Percentiles rank a stretch among this genome's conserved stretches.
These are phyloP conservation scores for Thalassaphorura encarpata DNA, from an alignment of 1,140 invertebrate genomes.

Conservation along the genomic window DNA sequence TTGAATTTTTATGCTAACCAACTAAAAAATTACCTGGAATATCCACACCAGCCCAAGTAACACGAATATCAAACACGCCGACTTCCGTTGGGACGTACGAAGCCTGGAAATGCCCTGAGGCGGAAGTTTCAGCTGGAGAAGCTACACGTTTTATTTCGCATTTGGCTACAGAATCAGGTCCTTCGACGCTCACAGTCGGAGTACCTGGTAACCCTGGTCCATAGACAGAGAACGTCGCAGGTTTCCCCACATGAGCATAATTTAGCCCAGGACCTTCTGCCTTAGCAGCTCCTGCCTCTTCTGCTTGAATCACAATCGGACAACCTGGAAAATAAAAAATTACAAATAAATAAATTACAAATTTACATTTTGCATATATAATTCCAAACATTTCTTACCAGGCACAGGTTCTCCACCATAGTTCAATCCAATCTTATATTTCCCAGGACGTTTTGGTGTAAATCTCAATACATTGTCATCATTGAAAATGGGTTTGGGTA, in stretches of 20 bases:
- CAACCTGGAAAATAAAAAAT: too few relatives aligned
- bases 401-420: constrained; percentile 66
- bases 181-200: constrained; percentile 49
- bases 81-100: constrained; percentile 59
- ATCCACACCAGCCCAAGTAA: constrained; percentile 59
- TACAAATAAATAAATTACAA: too few relatives aligned
- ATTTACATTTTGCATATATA: too few relatives aligned
- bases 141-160: constrained; percentile 40
- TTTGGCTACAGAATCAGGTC: constrained; percentile 56
- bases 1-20: too few relatives aligned
- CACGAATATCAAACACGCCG: constrained; percentile 58
- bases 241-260: constrained; percentile 36
- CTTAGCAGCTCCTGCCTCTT: constrained; percentile 49
- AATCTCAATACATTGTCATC: constrained; percentile 56
- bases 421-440: constrained; percentile 76
- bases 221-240: constrained; percentile 38
- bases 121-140: constrained; percentile 40
- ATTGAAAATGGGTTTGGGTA: constrained; percentile 43
- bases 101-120: constrained; percentile 49
- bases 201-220: constrained; percentile 47
- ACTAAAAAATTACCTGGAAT: constrained; percentile 40
- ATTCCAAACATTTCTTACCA: too few relatives aligned
- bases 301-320: constrained; percentile 39
- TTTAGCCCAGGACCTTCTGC: constrained; percentile 42
- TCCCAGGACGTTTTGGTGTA: constrained; percentile 72